A percentile compares a stretch with the other conserved stretches of the same genome.
These are phyloP conservation scores for Oeneis ivallda DNA, from an alignment of 2,888 invertebrate genomes.

Conservation along the genomic window DNA sequence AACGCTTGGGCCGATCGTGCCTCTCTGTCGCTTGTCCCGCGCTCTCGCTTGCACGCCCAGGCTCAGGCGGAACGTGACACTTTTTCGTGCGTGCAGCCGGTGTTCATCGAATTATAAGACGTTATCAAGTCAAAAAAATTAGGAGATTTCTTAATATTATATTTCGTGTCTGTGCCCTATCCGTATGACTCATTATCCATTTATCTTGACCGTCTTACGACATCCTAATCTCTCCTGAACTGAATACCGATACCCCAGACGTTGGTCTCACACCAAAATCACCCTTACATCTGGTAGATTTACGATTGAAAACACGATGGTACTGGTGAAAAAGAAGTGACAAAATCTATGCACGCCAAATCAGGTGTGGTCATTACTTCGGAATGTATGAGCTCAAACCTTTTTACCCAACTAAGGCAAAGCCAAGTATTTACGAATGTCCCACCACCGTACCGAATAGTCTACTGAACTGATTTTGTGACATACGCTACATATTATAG, in stretches of 20 bases:
- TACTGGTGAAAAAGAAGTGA: neutral
- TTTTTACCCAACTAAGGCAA: neutral
- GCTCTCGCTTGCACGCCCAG: no score
- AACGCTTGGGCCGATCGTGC: no score
- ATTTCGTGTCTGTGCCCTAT: neutral
- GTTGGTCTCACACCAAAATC: neutral
- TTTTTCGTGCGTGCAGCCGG: no score
- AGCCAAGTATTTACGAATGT: no score
- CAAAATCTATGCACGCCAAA: neutral
- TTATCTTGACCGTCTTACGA: slow-evolving; percentile 4
- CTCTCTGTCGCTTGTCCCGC: no score
- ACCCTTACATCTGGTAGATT: neutral
- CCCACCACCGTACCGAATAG: no score
- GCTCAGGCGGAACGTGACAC: no score
- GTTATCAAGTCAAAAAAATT: no score
- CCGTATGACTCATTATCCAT: neutral
- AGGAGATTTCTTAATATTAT: neutral
- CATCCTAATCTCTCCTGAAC: neutral
- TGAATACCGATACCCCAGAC: neutral
- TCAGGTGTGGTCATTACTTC: neutral
- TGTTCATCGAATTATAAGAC: no score
- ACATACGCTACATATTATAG: no score
- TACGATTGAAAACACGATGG: neutral
- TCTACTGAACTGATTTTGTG: no score
- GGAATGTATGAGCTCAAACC: neutral